These are phyloP conservation scores for Threskiornis aethiopicus DNA, from an alignment of 2,797 vertebrate species.

Conservation along the genomic window DNA sequence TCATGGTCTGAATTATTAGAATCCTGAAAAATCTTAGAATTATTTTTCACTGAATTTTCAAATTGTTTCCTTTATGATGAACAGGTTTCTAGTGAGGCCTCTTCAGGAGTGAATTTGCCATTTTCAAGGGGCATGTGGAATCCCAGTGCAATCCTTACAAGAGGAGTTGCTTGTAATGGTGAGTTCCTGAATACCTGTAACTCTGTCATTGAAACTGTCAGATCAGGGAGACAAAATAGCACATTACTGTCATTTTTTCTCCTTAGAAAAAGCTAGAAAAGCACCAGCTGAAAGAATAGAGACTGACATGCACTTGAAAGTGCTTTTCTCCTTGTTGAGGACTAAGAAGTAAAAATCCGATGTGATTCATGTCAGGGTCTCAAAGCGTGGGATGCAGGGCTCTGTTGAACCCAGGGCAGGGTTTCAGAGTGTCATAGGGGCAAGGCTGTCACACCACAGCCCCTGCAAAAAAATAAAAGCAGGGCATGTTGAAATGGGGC, in stretches of 20 bases:
- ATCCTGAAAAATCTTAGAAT: neutral
- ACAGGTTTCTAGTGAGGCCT: neutral
- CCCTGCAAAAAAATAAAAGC: neutral
- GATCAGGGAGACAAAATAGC: neutral
- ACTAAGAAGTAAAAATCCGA: neutral
- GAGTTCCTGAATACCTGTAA: neutral
- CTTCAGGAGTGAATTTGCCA: neutral
- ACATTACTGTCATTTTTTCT: neutral
- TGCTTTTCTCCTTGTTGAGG: neutral
- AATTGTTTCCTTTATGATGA: neutral
- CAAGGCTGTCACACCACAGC: neutral
- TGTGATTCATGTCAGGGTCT: neutral
- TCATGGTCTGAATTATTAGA: neutral
- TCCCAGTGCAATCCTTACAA: neutral
- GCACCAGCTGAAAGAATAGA: neutral
- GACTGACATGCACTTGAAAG: neutral
- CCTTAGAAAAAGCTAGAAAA: neutral
- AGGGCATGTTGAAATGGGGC: neutral
- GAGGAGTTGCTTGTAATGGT: neutral
- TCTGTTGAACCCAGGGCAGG: neutral
- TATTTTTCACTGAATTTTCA: neutral
- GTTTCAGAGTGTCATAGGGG: rapidly evolving
- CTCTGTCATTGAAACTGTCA: neutral
- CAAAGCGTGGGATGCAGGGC: rapidly evolving
- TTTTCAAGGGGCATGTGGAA: neutral